Evolutionary conservation across 2,113 vertebrate species (phyloP), one percentile per base, ranked within the genome.

Genomic region (Bolborhynchus lineola): DNA sequence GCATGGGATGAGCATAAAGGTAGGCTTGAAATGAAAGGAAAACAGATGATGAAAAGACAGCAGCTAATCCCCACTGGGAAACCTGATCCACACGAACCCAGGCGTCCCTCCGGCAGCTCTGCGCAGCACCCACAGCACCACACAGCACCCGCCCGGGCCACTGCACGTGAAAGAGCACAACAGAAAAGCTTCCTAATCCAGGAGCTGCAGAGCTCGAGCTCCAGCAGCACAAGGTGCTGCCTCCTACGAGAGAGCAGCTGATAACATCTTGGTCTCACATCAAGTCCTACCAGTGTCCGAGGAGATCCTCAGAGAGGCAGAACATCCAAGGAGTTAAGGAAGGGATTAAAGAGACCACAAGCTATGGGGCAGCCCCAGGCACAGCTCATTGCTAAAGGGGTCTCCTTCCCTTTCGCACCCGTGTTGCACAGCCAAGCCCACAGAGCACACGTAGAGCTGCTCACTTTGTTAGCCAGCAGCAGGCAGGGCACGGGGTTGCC

Each of bases 391-490:
- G 68, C 44, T 50, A 6, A 18, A 11, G 28, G 31, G 8, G 8
- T 41, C 67, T 68, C 60, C 31, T 52, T 35, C 23, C 50, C 5
- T 13, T 7, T 1, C 7, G 16, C 59, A 3, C 35, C 2, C 39
- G 24, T 19, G 1, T 35, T 13, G 5, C 50, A 13, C 25, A 3
- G 33, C 29, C 1, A 7, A 26, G 13, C 44, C 23, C 47, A 3
- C 37, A 14, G 20, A 41, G 42, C 16, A 2, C 4, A 2, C 1
- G 33, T 3, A 1, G 55, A 17, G 39, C 37, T 5, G 41, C 90
- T 84, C 91, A 99, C 99, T 98, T 99, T 99, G 94, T 99, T 99
- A 35, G 99, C 99, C 97, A 99, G 97, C 74, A 99, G 98, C 57
- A 99, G 98, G 94, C 99, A 99, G 20, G 99, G 99, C 69, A 99